phyloP scores from a whole-genome alignment of 2,113 vertebrate genomes.

The Naja naja region DNA sequence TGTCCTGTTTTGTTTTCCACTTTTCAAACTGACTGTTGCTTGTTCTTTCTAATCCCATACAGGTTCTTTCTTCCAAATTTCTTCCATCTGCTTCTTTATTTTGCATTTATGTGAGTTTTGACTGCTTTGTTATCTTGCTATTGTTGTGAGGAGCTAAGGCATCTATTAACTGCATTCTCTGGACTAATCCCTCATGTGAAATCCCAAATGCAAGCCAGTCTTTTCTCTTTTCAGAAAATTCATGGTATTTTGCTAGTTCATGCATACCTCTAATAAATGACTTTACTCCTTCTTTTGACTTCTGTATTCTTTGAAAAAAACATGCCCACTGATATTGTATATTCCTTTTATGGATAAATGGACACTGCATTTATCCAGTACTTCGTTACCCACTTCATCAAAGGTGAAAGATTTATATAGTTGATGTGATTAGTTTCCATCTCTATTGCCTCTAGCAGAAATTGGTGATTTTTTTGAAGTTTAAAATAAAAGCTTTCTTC shows the following conservation, averaged over 20 bases:
- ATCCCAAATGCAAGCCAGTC: background rate
- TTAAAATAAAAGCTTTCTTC: background rate
- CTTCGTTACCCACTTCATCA: background rate
- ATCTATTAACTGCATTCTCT: background rate
- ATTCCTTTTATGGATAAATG: background rate
- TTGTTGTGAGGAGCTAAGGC: background rate
- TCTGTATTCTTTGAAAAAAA: background rate
- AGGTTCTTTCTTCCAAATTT: background rate
- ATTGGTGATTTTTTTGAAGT: background rate
- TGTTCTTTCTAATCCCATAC: background rate
- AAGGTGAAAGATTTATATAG: background rate
- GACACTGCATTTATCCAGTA: background rate
- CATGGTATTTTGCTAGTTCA: background rate
- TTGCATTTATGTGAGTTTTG: background rate
- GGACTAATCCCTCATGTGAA: background rate
- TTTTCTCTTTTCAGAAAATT: background rate
- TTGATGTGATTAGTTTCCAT: background rate
- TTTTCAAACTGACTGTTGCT: background rate
- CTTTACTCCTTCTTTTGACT: background rate
- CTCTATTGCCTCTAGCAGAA: background rate
- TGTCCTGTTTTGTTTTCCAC: background rate
- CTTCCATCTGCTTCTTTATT: background rate
- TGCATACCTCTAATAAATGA: background rate
- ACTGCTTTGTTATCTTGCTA: background rate
- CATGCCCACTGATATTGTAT: background rate